A percentile compares a stretch with the other conserved stretches of the same genome.
phyloP scores from a whole-genome alignment of 2,888 invertebrate species.

The Megamerina dolium region DNA sequence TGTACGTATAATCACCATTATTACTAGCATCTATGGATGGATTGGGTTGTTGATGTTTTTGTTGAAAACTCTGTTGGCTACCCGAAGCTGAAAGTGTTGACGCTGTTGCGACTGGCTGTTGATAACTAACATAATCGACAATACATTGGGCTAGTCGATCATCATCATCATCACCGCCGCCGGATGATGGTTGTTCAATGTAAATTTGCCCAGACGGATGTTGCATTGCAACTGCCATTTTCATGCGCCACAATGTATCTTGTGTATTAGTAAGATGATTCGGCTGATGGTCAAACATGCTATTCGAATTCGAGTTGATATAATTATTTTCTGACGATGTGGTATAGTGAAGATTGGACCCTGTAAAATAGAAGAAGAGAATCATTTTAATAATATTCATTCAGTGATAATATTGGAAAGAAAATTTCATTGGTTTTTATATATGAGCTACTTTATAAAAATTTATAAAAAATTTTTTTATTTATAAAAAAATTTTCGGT shows the following conservation, averaged over 20 bases:
- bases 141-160: slow-evolving; percentile 27
- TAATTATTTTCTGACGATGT: slow-evolving; percentile 36
- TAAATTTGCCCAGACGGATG: slow-evolving; percentile 31
- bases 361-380: slow-evolving; percentile 28
- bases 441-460: too few relatives aligned
- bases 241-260: slow-evolving; percentile 40
- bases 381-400: slow-evolving; percentile 7
- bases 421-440: slow-evolving; percentile 1
- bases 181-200: slow-evolving; percentile 39
- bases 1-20: too few relatives aligned
- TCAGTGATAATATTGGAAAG: background rate
- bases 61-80: slow-evolving; percentile 37
- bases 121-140: slow-evolving; percentile 38
- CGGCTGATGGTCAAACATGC: too few relatives aligned
- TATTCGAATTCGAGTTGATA: slow-evolving; percentile 36
- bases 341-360: slow-evolving; percentile 31
- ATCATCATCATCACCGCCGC: slow-evolving; percentile 23
- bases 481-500: background rate
- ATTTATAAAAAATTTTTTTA: background rate
- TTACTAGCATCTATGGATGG: slow-evolving; percentile 11
- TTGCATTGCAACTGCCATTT: slow-evolving; percentile 27
- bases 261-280: slow-evolving; percentile 28
- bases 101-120: slow-evolving; percentile 20
- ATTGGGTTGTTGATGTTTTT: slow-evolving; percentile 15
- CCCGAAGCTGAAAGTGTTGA: slow-evolving; percentile 28